Base-by-base conservation (phyloP, 2,113 vertebrate genomes). In the Micromys minutus region DNA sequence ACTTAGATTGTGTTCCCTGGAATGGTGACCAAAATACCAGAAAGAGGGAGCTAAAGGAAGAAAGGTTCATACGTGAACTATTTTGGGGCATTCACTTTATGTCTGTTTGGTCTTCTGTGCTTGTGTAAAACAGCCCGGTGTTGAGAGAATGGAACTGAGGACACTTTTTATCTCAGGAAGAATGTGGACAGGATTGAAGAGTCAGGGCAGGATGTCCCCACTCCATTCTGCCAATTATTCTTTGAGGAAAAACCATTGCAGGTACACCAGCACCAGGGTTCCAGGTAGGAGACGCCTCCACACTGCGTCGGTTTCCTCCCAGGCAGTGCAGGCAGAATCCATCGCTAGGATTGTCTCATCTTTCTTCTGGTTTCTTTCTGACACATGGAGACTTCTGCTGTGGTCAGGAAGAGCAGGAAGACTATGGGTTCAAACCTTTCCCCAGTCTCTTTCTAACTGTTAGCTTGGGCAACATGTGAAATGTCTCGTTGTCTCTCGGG, bases 141-240 rank as follows among this genome's bases (percentile, higher is more conserved):
- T 45, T 31, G 29, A 5, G 10, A 85, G 61, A 47, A 85, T 15
- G 42, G 8, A 34, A 36, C 31, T 22, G 17, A 34, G 8, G 29
- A 12, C 0, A 4, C 29, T 85, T 29, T 34, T 26, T 39, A 7
- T 45, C 34, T 69, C 34, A 10, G 52, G 34, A 17, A 45, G 42
- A 75, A 57, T 71, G 15, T 88, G 26, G 15, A 65, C 11, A 5
- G 31, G 7, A 71, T 63, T 29, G 57, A 13, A 52, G 22, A 52
- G n/a, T n/a, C 26, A 39, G n/a, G 22, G 45, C 50, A 75, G 29
- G 5, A 0, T 42, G 5, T 80, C 10, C 5, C 2, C 0, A 1
- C 29, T 29, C 16, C 57, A 16, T 50, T 91, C 31, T 93, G 0
- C 55, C 50, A 42, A 45, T 57, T 13, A 9, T 57, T 34, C 17